phyloP scores from a whole-genome alignment of 1,140 invertebrate genomes.

The Papilio polytes region DNA sequence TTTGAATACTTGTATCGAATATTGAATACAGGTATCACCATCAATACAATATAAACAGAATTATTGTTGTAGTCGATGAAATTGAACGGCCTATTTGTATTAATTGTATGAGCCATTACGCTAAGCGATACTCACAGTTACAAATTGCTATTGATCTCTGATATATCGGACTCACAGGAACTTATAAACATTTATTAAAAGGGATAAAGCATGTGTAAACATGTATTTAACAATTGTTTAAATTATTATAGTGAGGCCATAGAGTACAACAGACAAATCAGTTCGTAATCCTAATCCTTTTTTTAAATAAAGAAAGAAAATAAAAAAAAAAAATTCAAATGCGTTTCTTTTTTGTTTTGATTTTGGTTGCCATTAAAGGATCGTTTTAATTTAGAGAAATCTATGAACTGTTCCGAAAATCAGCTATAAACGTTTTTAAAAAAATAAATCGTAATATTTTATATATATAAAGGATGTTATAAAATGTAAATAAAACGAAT shows the following conservation, averaged over 20 bases:
- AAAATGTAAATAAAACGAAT: slow-evolving; percentile 18
- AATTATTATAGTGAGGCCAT: not conserved
- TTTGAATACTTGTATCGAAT: not conserved
- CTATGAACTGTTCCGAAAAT: too few relatives aligned
- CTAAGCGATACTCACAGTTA: not conserved
- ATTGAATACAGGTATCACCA: not conserved
- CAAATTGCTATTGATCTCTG: slow-evolving; percentile 20
- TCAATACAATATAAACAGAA: not conserved
- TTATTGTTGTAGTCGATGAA: slow-evolving; percentile 17
- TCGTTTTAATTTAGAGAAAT: too few relatives aligned
- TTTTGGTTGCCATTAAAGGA: too few relatives aligned
- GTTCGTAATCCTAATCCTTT: too few relatives aligned
- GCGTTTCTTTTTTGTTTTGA: too few relatives aligned
- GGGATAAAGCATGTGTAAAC: too few relatives aligned
- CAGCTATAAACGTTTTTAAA: not conserved
- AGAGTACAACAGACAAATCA: too few relatives aligned
- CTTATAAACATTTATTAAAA: not conserved
- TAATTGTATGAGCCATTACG: slow-evolving; percentile 1
- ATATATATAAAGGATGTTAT: not conserved
- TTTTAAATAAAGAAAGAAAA: too few relatives aligned
- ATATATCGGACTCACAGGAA: not conserved
- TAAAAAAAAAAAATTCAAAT: too few relatives aligned
- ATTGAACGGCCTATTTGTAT: slow-evolving; percentile 17
- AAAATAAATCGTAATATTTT: not conserved
- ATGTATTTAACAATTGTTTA: too few relatives aligned